These are phyloP conservation scores for Notarius quadriscutis DNA, from an alignment of 2,113 vertebrate species.

Conservation along the genomic window DNA sequence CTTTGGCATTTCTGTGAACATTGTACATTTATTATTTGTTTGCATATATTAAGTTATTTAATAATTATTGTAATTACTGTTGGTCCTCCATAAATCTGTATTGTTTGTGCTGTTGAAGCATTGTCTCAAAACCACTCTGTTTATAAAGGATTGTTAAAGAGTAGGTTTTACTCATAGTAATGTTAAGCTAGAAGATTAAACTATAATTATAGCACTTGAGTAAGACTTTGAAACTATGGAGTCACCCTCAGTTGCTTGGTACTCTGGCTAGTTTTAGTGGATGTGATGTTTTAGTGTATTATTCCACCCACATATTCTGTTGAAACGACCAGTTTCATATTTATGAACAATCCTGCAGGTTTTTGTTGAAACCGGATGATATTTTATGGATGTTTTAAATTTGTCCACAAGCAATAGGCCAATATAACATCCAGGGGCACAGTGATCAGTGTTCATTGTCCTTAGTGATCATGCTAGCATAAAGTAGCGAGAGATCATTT, in stretches of 20 bases:
- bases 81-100: not conserved
- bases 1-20: not conserved
- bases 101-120: not conserved
- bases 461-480: not conserved
- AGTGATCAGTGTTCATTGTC: not conserved
- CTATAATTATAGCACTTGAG: not conserved
- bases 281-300: not conserved
- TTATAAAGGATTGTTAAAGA: not conserved
- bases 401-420: not conserved
- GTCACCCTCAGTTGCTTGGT: not conserved
- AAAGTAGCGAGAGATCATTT: not conserved
- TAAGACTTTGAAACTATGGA: not conserved
- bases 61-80: not conserved
- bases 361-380: not conserved
- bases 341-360: not conserved
- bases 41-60: not conserved
- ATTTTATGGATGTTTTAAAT: not conserved
- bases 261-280: not conserved
- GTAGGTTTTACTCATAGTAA: not conserved
- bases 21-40: not conserved
- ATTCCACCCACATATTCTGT: not conserved
- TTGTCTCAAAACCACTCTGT: not conserved
- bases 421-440: not conserved
- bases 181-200: not conserved
- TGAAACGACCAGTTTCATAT: not conserved